Conservation (phyloP, 2,888 invertebrate species). For the Boloria selene region DNA sequence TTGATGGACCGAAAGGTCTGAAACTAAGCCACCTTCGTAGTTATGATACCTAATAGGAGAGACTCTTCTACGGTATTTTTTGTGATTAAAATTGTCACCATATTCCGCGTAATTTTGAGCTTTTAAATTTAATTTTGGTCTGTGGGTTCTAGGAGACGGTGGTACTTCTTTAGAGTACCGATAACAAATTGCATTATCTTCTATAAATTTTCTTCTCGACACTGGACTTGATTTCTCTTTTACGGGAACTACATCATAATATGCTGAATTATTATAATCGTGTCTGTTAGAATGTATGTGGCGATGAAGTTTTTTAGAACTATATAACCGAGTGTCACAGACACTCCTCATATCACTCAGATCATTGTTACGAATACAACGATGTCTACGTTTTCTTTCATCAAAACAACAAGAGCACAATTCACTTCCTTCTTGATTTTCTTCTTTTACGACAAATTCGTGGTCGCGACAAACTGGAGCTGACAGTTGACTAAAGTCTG, state of each 20-base stretch:
- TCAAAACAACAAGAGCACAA: constrained; percentile 62
- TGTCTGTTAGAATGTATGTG: constrained; percentile 47
- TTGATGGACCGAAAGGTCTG: constrained; percentile 30
- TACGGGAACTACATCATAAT: constrained; percentile 71
- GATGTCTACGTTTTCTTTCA: constrained; percentile 40
- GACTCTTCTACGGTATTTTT: constrained; percentile 30
- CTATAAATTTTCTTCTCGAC: constrained; percentile 59
- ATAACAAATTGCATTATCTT: constrained; percentile 51
- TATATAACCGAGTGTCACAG: constrained; percentile 66
- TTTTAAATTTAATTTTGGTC: constrained; percentile 67
- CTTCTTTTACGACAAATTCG: constrained; percentile 52
- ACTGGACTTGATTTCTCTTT: constrained; percentile 73
- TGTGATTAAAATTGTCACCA: constrained; percentile 46
- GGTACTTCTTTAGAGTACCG: constrained; percentile 64
- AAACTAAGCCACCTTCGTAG: constrained; percentile 29
- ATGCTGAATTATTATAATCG: constrained; percentile 61
- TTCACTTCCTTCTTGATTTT: constrained; percentile 53
- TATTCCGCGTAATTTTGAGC: constrained; percentile 58
- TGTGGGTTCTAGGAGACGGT: constrained; percentile 66
- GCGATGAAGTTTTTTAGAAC: constrained; percentile 51
- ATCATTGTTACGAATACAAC: constrained; percentile 44
- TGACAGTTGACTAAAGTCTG: constrained; percentile 67
- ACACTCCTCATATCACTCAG: constrained; percentile 60
- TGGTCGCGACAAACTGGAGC: constrained; percentile 71
- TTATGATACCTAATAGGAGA: constrained; percentile 11